These are phyloP conservation scores for Oryzias sinensis DNA, from an alignment of 2,797 vertebrate species.

Conservation along the genomic window DNA sequence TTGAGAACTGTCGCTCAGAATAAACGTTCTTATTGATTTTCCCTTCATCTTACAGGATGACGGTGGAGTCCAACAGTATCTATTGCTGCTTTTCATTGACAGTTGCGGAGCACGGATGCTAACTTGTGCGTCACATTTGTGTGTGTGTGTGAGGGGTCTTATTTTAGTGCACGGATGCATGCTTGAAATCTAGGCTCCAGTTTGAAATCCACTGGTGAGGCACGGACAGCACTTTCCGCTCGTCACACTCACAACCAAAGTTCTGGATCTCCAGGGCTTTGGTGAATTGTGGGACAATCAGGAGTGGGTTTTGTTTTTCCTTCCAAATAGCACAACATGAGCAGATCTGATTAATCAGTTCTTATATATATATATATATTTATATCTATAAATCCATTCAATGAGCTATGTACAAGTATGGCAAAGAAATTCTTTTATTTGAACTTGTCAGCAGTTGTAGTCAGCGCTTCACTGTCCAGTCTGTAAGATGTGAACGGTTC, in stretches of 20 bases:
- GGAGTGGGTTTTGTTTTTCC: constrained; percentile 40
- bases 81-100: neutral
- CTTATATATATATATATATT: constrained; percentile 57
- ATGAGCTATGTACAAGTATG: constrained; percentile 71
- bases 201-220: constrained; percentile 18
- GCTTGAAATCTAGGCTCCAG: constrained; percentile 10
- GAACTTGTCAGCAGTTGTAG: constrained; percentile 52
- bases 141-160: too few relatives aligned
- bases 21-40: neutral
- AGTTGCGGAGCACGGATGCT: neutral
- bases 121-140: too few relatives aligned
- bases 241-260: constrained; percentile 28
- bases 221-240: constrained; percentile 19
- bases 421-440: constrained; percentile 58
- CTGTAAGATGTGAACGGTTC: constrained; percentile 48
- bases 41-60: neutral
- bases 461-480: constrained; percentile 50
- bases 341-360: constrained; percentile 45
- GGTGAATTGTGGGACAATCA: constrained; percentile 68
- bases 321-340: constrained; percentile 30
- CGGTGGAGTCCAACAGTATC: neutral
- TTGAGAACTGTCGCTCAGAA: neutral
- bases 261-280: constrained; percentile 54
- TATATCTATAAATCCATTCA: constrained; percentile 67
- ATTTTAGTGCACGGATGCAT: too few relatives aligned